Base-by-base conservation (phyloP, 2,888 invertebrate genomes). In the Hoplodrina blanda region DNA sequence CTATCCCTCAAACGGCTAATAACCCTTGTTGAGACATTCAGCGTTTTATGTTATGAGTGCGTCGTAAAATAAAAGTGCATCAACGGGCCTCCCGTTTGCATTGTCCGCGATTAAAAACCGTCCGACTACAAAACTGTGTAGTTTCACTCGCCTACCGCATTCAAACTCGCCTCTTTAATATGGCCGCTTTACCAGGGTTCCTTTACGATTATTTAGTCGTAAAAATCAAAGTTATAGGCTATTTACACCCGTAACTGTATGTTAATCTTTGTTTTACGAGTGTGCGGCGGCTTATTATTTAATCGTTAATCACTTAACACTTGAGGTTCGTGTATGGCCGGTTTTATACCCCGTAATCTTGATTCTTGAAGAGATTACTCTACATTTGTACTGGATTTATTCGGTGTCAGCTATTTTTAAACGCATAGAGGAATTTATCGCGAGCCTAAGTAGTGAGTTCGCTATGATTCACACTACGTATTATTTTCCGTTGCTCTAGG, bases 121-220 rank as follows among this genome's bases (percentile, higher is more conserved):
- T 80, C 93, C 87, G 77, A 92, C 86, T 91, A 86, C 65, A 86
- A 85, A 87, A 88, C 78, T 67, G 66, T 74, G 74, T 77, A 84
- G 78, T 85, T 81, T 74, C 62, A 76, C 64, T 81, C 68, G 33
- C 65, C 55, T 66, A 60, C 65, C 73, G 76, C 74, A 82, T 80
- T 76, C 72, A 74, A 78, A 73, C 82, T 78, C 75, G 87, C 79
- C 88, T 88, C 84, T 84, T 75, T 66, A 90, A 93, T 87, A 89
- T 82, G 83, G 93, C 81, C 90, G 91, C 84, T 69, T 91, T 89
- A 87, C 85, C 93, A 89, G 93, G 94, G 94, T 93, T 95, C 95
- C 93, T 96, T 96, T 96, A 96, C 96, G 96, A 96, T 96, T 96
- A 96, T 96, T 96, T 96, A 96, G 96, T 96, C 96, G 95, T 96